Conservation (phyloP, 1,140 invertebrate genomes). For the Lanistes nyassanus region DNA sequence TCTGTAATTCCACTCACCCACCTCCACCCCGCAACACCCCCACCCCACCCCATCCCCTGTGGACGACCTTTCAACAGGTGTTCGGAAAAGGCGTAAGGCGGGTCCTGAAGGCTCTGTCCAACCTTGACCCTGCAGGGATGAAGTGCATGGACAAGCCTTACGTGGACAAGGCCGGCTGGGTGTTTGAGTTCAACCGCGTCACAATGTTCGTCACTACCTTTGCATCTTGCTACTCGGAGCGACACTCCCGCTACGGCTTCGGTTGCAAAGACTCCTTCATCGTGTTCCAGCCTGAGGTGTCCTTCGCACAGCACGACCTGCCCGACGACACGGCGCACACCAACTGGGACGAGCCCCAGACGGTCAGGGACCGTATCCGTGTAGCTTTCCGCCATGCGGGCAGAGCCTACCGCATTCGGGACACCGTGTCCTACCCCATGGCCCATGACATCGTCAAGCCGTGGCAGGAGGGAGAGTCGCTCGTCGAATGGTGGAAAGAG, state of each 20-base stretch:
- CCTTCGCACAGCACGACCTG: constrained; percentile 62
- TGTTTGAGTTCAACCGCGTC: constrained; percentile 60
- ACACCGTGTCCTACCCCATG: constrained; percentile 50
- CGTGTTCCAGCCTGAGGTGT: constrained; percentile 62
- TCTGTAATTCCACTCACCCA: too few relatives aligned
- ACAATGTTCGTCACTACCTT: constrained; percentile 65
- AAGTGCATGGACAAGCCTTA: constrained; percentile 53
- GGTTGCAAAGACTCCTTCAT: constrained; percentile 52
- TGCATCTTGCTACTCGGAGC: constrained; percentile 58
- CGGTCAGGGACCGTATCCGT: constrained; percentile 58
- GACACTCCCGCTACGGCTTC: constrained; percentile 52
- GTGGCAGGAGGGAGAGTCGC: constrained; percentile 15
- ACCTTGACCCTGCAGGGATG: constrained; percentile 45
- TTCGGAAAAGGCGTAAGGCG: constrained; percentile 47
- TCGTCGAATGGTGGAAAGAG: constrained; percentile 51
- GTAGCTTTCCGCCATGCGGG: constrained; percentile 55
- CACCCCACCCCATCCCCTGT: too few relatives aligned
- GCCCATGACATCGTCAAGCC: constrained; percentile 58
- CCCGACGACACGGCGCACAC: constrained; percentile 55
- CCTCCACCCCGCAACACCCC: not conserved
- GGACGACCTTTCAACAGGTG: constrained; percentile 44
- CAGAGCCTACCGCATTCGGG: constrained; percentile 48
- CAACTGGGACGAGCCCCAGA: constrained; percentile 55
- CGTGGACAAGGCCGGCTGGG: constrained; percentile 51
- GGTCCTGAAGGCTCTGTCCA: constrained; percentile 47